Evolutionary conservation across 2,113 vertebrate species (phyloP), one percentile per base, ranked within the genome.

Genomic region (Ochotona princeps): DNA sequence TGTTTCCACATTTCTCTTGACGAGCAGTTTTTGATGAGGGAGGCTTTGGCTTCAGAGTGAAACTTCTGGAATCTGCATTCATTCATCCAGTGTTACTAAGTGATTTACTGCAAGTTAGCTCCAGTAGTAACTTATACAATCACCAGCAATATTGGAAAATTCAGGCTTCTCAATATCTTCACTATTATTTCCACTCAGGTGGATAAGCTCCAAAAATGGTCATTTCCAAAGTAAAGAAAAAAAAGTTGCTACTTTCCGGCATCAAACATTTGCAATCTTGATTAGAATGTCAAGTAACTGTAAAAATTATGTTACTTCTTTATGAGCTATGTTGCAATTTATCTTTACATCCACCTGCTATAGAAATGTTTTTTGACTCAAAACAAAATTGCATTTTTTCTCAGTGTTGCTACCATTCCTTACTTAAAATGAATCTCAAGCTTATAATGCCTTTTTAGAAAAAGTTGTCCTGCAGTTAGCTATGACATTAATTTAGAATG

Each of bases 401-500:
- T 93, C 30, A 84, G 23, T 28, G n/a, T 8, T 25, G 87, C 60
- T 44, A 92, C 78, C 61, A 61, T 25, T 73, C 23, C 20, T 93
- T 18, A 30, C 38, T 95, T 80, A 92, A 95, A 92, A 85, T 93
- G 47, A 17, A 5, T 84, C 69, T 96, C 78, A 83, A 47, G 75
- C 65, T 93, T 84, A 47, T 26, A 60, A 73, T 79, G 28, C 85
- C 30, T 91, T 84, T 79, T 65, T 5, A 44, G 89, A 74, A 83
- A 60, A 21, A 57, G 25, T 65, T 83, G 9, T 83, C 30, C 49
- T 3, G 1, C 54, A 87, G 44, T 12, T 90, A 83, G 35, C 12
- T n/a, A 5, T 91, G 26, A 49, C 6, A 38, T 47, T 81, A 44
- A 20, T 79, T 54, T 63, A 89, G 70, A 95, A 82, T 32, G 85